phyloP scores from a whole-genome alignment of 2,113 vertebrate genomes.

The Chrysochloris asiatica region DNA sequence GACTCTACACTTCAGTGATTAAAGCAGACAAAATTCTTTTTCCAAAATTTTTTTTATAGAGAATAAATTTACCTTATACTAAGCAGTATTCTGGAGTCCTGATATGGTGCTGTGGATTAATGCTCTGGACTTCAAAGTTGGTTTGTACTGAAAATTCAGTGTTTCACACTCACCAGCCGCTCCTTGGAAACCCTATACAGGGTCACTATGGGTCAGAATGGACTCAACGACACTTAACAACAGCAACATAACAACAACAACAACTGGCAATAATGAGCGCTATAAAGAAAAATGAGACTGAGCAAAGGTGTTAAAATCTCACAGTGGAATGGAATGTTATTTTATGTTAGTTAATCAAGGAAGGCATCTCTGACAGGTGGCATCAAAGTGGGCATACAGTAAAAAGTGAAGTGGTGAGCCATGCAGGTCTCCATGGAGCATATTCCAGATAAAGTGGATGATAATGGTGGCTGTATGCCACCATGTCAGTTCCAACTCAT shows the following conservation, averaged over 20 bases:
- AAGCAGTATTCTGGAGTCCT: too few species aligned
- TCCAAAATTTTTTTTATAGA: constrained; percentile 18
- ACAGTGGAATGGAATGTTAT: not conserved
- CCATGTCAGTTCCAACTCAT: too few species aligned
- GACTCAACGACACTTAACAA: too few species aligned
- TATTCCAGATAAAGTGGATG: not conserved
- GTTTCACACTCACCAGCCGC: too few species aligned
- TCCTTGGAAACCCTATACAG: too few species aligned
- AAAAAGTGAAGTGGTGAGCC: not conserved
- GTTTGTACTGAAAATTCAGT: too few species aligned
- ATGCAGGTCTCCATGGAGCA: not conserved
- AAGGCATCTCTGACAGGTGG: not conserved
- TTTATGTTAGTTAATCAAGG: not conserved
- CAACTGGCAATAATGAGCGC: not conserved
- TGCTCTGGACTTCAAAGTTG: too few species aligned
- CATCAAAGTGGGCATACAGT: not conserved
- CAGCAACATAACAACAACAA: too few species aligned
- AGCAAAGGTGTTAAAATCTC: not conserved
- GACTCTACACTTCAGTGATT: not conserved
- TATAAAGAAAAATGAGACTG: not conserved
- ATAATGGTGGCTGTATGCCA: too few species aligned
- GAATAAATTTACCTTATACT: not conserved
- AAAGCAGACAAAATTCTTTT: not conserved
- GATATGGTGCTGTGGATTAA: too few species aligned
- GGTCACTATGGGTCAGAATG: too few species aligned